Conservation (phyloP, 2,888 invertebrate species). For the Caenorhabditis panamensis region DNA sequence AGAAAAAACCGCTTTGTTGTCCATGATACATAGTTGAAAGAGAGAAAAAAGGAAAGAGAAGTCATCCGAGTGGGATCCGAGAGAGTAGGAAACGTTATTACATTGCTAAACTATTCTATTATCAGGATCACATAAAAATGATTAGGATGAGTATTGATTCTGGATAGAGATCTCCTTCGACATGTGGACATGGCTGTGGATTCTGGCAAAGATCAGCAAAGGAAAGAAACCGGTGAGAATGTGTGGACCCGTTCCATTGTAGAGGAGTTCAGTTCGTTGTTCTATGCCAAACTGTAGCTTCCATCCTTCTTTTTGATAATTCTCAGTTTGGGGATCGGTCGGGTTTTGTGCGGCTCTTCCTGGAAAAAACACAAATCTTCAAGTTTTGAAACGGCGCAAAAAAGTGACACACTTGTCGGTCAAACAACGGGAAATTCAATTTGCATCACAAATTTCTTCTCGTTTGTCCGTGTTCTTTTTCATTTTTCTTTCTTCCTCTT, state of each 20-base stretch:
- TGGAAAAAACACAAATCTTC: background rate
- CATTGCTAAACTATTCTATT: too few species aligned
- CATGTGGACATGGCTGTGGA: too few species aligned
- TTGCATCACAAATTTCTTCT: constrained; percentile 13
- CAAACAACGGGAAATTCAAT: constrained; percentile 20
- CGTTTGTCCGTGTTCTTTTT: background rate
- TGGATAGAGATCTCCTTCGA: too few species aligned
- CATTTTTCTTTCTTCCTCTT: background rate
- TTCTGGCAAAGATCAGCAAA: too few species aligned
- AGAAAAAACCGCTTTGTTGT: constrained; percentile 3
- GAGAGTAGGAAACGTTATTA: background rate
- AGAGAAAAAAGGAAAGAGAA: background rate
- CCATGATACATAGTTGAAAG: background rate
- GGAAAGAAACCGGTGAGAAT: too few species aligned
- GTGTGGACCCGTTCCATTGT: background rate
- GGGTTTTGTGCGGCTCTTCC: background rate
- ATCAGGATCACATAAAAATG: too few species aligned
- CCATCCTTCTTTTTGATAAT: constrained; percentile 2
- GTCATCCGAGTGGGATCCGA: background rate
- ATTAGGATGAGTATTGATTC: too few species aligned
- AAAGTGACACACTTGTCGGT: background rate
- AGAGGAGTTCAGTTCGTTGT: background rate
- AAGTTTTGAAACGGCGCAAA: background rate
- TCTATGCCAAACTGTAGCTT: background rate
- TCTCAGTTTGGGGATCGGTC: constrained; percentile 8